Percentiles rank a stretch among this genome's conserved stretches.
Conservation (phyloP, 2,113 vertebrate genomes). For the Acrocephalus kingi region DNA sequence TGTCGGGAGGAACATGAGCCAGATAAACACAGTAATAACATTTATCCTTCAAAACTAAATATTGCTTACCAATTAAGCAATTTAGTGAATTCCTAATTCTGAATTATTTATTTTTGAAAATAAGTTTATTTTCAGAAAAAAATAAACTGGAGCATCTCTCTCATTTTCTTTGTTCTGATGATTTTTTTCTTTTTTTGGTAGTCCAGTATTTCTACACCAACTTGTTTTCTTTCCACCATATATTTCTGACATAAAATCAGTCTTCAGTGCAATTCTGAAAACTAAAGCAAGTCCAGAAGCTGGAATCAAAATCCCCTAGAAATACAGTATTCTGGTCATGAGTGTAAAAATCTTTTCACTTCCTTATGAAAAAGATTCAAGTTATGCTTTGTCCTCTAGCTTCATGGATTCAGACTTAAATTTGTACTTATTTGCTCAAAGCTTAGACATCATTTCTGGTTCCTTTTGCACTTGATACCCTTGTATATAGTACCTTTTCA, state of each 20-base stretch:
- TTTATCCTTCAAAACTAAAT: not conserved
- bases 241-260: not conserved
- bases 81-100: too few species aligned
- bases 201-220: not conserved
- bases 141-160: rapidly evolving
- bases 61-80: not conserved
- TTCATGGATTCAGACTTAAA: not conserved
- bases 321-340: not conserved
- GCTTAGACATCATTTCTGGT: not conserved
- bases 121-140: too few species aligned
- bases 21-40: not conserved
- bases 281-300: not conserved
- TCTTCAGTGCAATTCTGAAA: not conserved
- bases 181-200: not conserved
- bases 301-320: not conserved
- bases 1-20: not conserved
- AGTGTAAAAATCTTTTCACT: not conserved
- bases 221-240: not conserved
- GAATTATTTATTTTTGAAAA: too few species aligned
- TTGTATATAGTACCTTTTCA: not conserved
- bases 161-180: not conserved
- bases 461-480: not conserved
- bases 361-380: not conserved
- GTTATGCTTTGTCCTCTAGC: not conserved
- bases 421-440: not conserved